Evolutionary conservation across 2,113 vertebrate genomes (phyloP).

Genomic region (Pleuronectes platessa): DNA sequence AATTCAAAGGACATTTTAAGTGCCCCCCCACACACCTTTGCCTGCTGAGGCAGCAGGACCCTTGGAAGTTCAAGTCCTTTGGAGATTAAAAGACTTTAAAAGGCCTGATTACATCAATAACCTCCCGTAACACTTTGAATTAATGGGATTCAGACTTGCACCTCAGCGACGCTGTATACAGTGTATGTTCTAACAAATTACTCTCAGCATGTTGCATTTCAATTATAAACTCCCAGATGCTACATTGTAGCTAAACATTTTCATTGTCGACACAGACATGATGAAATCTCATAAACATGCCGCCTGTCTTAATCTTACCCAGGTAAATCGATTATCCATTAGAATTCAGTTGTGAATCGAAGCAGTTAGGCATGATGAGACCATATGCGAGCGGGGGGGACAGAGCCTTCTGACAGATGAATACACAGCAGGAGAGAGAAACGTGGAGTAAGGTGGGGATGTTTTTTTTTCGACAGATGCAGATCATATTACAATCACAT

Average conservation of each 20-base stretch:
- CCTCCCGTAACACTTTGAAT: slow-evolving; percentile 17
- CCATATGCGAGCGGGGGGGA: slow-evolving; percentile 35
- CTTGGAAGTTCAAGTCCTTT: too few species aligned
- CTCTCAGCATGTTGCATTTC: slow-evolving; percentile 19
- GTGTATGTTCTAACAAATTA: neutral
- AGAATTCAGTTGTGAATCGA: slow-evolving; percentile 17
- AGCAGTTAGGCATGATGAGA: slow-evolving; percentile 15
- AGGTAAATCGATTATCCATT: slow-evolving; percentile 54
- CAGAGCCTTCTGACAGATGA: slow-evolving; percentile 4
- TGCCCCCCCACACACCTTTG: too few species aligned
- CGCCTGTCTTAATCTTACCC: slow-evolving; percentile 16
- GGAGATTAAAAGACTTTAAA: too few species aligned
- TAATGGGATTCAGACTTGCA: neutral
- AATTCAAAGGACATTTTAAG: too few species aligned
- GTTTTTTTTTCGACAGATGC: slow-evolving; percentile 53
- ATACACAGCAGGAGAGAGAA: neutral
- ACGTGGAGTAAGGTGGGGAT: neutral
- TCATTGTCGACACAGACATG: neutral
- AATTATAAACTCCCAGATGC: slow-evolving; percentile 48
- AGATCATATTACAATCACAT: slow-evolving; percentile 41
- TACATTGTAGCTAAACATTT: neutral
- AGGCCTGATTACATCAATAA: slow-evolving; percentile 15
- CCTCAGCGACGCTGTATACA: neutral
- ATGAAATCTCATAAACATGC: slow-evolving; percentile 47
- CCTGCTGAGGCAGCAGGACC: too few species aligned